Percentiles rank a stretch among this genome's conserved stretches.
Evolutionary conservation across 1,140 invertebrate genomes (phyloP).

Genomic region (Archivesica marissinica): DNA sequence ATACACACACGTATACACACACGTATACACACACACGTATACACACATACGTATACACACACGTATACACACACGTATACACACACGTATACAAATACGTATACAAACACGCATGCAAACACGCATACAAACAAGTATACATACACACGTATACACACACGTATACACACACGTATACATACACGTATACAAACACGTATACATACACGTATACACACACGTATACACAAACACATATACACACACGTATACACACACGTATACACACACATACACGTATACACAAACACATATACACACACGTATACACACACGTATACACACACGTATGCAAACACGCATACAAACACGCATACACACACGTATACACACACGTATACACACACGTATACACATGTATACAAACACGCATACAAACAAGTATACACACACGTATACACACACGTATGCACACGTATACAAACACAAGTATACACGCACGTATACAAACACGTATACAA

Average conservation of each 20-base stretch:
- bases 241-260: not conserved
- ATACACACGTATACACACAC: slow-evolving; percentile 9
- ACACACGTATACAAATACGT: too few species aligned
- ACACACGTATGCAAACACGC: too few species aligned
- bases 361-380: not conserved
- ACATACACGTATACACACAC: not conserved
- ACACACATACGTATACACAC: not conserved
- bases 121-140: too few species aligned
- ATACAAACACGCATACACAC: too few species aligned
- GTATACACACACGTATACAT: slow-evolving; percentile 26
- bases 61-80: not conserved
- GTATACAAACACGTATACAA: not conserved
- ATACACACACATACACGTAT: not conserved
- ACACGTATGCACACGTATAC: not conserved
- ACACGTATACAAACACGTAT: slow-evolving; percentile 18
- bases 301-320: not conserved
- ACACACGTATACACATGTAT: not conserved
- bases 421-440: not conserved
- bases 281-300: slow-evolving; percentile 13
- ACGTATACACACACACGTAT: not conserved
- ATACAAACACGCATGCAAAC: too few species aligned
- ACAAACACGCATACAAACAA: too few species aligned
- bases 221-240: slow-evolving; percentile 1
- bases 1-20: not conserved
- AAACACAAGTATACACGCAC: too few species aligned